Percentiles rank a stretch among this genome's conserved stretches.
These are phyloP conservation scores for Drosophila kikkawai DNA, from an alignment of 1,140 invertebrate genomes.

Conservation along the genomic window DNA sequence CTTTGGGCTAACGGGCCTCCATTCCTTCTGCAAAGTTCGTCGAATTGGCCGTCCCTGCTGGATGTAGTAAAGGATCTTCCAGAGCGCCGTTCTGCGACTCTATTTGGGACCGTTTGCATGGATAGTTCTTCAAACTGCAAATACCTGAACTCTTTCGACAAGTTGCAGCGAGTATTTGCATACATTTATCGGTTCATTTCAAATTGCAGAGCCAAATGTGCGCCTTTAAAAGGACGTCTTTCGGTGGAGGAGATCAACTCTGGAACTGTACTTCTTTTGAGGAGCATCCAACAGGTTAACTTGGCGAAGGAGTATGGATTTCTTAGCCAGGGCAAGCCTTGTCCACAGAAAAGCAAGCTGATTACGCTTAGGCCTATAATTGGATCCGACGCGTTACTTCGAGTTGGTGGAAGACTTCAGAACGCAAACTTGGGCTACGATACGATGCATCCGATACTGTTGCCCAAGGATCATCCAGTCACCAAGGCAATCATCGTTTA, in stretches of 20 bases:
- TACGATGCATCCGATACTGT: too few relatives aligned
- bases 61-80: not conserved
- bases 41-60: not conserved
- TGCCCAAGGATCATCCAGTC: too few relatives aligned
- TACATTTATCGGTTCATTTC: not conserved
- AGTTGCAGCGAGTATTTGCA: not conserved
- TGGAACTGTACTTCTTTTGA: too few relatives aligned
- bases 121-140: not conserved
- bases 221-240: not conserved
- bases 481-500: too few relatives aligned
- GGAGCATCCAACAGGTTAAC: too few relatives aligned
- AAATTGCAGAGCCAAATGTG: not conserved
- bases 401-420: too few relatives aligned
- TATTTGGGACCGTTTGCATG: not conserved
- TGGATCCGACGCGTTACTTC: too few relatives aligned
- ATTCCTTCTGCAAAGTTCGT: not conserved
- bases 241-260: not conserved
- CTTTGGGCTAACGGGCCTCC: not conserved
- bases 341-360: too few relatives aligned
- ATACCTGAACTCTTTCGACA: not conserved
- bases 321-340: too few relatives aligned
- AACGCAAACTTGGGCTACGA: too few relatives aligned
- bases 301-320: too few relatives aligned
- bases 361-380: too few relatives aligned
- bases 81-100: not conserved